These are phyloP conservation scores for Zootoca vivipara DNA, from an alignment of 2,113 vertebrate species.

Conservation along the genomic window DNA sequence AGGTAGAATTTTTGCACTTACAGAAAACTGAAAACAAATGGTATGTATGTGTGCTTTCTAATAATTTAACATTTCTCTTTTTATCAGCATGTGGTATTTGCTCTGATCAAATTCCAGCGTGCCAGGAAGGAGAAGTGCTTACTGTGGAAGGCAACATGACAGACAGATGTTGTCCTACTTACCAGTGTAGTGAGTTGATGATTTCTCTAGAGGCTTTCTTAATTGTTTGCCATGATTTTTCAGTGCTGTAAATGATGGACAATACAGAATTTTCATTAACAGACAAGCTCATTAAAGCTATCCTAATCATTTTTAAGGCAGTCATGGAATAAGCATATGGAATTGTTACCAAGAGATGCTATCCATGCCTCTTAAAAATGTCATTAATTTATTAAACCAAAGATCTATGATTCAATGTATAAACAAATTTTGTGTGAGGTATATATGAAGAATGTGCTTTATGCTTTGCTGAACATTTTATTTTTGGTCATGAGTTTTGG, in stretches of 20 bases:
- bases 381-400: neutral
- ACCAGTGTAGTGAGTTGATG: constrained; percentile 87
- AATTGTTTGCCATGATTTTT: neutral
- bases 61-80: constrained; percentile 24
- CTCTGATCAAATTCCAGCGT: constrained; percentile 78
- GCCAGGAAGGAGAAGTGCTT: constrained; percentile 88
- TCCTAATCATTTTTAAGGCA: neutral
- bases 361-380: neutral
- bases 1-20: neutral
- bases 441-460: neutral
- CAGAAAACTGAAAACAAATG: neutral
- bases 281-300: neutral
- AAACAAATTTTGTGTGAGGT: neutral
- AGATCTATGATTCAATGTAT: neutral
- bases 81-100: constrained; percentile 86
- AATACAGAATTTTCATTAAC: neutral
- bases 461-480: neutral
- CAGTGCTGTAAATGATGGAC: neutral
- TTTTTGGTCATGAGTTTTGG: neutral
- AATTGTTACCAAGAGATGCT: neutral
- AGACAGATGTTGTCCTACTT: constrained; percentile 89
- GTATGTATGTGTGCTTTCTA: neutral
- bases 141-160: constrained; percentile 85
- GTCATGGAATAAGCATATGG: neutral
- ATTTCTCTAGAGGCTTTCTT: neutral